These are phyloP conservation scores for Cataglyphis hispanica DNA, from an alignment of 1,140 invertebrate genomes.

Conservation along the genomic window DNA sequence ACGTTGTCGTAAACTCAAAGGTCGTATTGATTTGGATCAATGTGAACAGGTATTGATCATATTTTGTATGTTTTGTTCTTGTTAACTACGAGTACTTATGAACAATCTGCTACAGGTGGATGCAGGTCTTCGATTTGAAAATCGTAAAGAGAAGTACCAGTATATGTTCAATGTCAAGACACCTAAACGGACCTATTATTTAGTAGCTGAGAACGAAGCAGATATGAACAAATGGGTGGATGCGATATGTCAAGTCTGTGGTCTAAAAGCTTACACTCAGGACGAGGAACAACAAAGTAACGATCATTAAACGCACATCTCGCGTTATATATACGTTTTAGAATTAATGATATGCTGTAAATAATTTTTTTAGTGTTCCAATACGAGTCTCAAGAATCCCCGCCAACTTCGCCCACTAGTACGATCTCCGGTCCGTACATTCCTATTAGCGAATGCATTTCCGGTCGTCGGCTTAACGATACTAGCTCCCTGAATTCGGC, in stretches of 20 bases:
- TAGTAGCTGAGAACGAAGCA: slow-evolving; percentile 95
- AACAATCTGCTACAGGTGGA: slow-evolving; percentile 89
- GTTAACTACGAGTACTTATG: slow-evolving; percentile 44
- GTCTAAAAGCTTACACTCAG: slow-evolving; percentile 92
- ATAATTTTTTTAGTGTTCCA: slow-evolving; percentile 80
- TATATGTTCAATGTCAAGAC: slow-evolving; percentile 96
- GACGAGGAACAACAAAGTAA: slow-evolving; percentile 89
- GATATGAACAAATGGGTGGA: slow-evolving; percentile 98
- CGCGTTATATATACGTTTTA: neutral
- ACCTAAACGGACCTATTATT: slow-evolving; percentile 95
- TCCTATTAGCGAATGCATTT: slow-evolving; percentile 95
- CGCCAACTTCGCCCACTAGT: slow-evolving; percentile 88
- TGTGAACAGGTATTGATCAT: slow-evolving; percentile 93
- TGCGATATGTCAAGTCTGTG: slow-evolving; percentile 96
- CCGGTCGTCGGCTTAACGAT: slow-evolving; percentile 89
- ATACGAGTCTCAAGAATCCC: slow-evolving; percentile 87
- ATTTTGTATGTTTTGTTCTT: neutral
- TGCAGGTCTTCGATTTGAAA: slow-evolving; percentile 93
- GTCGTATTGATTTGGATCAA: slow-evolving; percentile 96
- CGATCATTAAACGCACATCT: slow-evolving; percentile 14
- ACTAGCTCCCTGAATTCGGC: slow-evolving; percentile 82
- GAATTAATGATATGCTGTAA: neutral
- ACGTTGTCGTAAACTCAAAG: slow-evolving; percentile 94
- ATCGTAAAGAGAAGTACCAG: slow-evolving; percentile 93
- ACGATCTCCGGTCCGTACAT: slow-evolving; percentile 92